phyloP scores from a whole-genome alignment of 2,113 vertebrate species.

The Albula glossodonta region DNA sequence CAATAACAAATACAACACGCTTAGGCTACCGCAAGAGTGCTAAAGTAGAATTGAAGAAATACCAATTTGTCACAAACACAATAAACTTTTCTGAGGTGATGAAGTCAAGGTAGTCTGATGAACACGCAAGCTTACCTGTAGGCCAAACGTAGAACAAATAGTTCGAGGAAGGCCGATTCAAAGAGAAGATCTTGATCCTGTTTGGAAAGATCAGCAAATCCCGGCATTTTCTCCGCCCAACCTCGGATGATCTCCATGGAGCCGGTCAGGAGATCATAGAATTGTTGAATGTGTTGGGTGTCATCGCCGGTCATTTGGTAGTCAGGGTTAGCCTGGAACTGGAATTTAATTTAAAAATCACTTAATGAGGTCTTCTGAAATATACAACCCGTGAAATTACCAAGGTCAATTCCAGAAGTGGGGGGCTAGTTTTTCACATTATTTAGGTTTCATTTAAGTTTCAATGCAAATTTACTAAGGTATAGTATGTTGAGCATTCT shows the following conservation, averaged over 20 bases:
- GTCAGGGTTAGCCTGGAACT: constrained; percentile 98
- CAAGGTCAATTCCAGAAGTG: constrained; percentile 73
- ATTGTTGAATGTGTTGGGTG: constrained; percentile 98
- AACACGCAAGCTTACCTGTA: constrained; percentile 80
- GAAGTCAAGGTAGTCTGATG: constrained; percentile 31
- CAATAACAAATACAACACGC: constrained; percentile 49
- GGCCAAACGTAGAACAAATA: constrained; percentile 92
- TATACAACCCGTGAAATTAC: constrained; percentile 95
- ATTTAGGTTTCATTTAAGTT: constrained; percentile 78
- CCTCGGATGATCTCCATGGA: constrained; percentile 99
- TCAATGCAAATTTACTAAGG: constrained; percentile 77
- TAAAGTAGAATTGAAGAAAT: too few species aligned
- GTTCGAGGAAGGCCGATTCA: constrained; percentile 96
- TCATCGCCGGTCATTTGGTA: constrained; percentile 97
- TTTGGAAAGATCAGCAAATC: constrained; percentile 88
- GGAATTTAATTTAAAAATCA: constrained; percentile 83
- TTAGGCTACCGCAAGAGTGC: too few species aligned
- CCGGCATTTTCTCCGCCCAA: constrained; percentile 96
- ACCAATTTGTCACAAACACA: too few species aligned
- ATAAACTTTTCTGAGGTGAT: constrained; percentile 32
- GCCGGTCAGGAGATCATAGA: constrained; percentile 97
- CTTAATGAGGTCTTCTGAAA: constrained; percentile 92
- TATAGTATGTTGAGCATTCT: constrained; percentile 64
- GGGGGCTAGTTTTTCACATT: constrained; percentile 68
- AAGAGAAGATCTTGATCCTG: constrained; percentile 96